Conservation (phyloP, 2,888 invertebrate genomes). For the Erebia ligea region DNA sequence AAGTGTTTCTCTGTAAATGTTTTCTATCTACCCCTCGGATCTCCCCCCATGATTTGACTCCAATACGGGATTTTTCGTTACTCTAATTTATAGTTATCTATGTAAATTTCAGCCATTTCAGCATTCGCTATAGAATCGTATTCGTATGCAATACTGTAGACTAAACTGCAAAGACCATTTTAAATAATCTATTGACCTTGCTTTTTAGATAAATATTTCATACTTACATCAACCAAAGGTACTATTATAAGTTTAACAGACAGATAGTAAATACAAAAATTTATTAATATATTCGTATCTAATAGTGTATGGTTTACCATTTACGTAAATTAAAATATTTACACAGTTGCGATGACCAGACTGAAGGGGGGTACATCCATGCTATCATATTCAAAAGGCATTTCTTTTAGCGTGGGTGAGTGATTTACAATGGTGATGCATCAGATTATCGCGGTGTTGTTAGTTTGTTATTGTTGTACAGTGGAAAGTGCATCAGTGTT, state of each 20-base stretch:
- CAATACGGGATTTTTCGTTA: too few species aligned
- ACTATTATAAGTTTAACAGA: too few species aligned
- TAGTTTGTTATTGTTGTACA: slow-evolving; percentile 31
- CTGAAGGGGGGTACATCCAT: neutral
- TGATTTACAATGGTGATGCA: slow-evolving; percentile 38
- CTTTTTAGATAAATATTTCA: neutral
- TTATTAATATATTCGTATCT: neutral
- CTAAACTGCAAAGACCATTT: too few species aligned
- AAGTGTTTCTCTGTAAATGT: neutral
- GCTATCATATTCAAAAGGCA: slow-evolving; percentile 20
- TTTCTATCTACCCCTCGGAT: too few species aligned
- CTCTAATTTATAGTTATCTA: too few species aligned
- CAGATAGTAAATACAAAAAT: neutral
- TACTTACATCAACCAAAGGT: neutral
- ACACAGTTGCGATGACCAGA: slow-evolving; percentile 48
- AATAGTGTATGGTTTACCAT: neutral
- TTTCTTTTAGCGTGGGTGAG: slow-evolving; percentile 46
- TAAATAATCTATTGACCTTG: too few species aligned
- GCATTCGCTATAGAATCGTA: too few species aligned
- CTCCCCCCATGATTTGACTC: too few species aligned
- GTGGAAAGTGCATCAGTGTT: slow-evolving; percentile 38
- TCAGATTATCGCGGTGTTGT: slow-evolving; percentile 30
- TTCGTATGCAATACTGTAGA: too few species aligned
- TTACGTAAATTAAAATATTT: slow-evolving; percentile 49
- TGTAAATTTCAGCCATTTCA: too few species aligned